Evolutionary conservation across 2,797 vertebrate species (phyloP).

Genomic region (Malacoraja senta): DNA sequence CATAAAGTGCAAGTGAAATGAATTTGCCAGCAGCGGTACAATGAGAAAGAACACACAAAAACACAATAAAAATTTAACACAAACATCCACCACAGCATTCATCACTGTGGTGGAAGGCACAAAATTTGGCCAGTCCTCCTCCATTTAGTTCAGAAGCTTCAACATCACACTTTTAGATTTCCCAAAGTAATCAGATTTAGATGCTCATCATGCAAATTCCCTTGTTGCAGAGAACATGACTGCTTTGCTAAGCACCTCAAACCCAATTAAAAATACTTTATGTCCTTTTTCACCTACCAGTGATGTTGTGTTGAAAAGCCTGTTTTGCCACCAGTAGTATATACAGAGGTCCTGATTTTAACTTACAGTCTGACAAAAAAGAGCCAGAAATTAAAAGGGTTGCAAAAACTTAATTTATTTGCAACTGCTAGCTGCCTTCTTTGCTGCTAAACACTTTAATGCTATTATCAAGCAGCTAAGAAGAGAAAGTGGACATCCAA

Average conservation of each 20-base stretch:
- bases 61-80: no score
- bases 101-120: no score
- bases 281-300: background rate
- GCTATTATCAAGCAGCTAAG: background rate
- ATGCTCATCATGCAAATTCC: background rate
- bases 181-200: background rate
- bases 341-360: background rate
- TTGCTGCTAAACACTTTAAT: background rate
- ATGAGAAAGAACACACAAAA: no score
- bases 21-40: no score
- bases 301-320: background rate
- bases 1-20: no score
- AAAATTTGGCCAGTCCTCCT: no score
- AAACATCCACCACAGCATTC: no score
- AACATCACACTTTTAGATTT: background rate
- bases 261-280: background rate
- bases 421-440: background rate
- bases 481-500: no score
- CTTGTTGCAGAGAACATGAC: background rate
- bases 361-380: background rate
- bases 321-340: background rate
- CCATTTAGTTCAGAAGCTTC: background rate
- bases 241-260: background rate
- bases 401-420: background rate
- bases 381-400: background rate